Evolutionary conservation across 2,113 vertebrate species (phyloP).

Genomic region (Charadrius vociferus): DNA sequence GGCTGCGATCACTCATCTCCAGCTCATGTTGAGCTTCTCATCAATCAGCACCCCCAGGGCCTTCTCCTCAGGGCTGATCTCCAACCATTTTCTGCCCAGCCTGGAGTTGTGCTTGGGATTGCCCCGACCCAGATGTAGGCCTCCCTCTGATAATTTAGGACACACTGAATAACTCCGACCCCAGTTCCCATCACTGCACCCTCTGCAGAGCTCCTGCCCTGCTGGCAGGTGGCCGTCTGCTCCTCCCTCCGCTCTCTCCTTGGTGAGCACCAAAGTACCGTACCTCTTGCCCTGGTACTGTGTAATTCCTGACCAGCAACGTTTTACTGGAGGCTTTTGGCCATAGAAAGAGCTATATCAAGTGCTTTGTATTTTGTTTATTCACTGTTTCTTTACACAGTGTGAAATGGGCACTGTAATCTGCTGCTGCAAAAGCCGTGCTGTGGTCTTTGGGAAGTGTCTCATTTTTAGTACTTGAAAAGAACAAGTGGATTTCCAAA

Average conservation of each 20-base stretch:
- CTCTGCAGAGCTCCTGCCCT: neutral
- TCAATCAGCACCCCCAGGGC: no score
- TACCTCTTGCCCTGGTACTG: neutral
- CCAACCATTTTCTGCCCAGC: no score
- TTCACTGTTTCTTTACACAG: neutral
- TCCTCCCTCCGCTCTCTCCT: neutral
- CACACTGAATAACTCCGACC: neutral
- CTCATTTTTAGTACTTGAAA: neutral
- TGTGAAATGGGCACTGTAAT: neutral
- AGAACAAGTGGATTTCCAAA: neutral
- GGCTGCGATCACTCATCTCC: no score
- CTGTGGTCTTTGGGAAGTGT: neutral
- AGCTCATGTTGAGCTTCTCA: no score
- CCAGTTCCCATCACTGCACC: neutral
- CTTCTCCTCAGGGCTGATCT: no score
- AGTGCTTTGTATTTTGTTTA: neutral
- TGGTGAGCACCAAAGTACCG: accelerated
- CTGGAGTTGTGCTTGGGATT: no score
- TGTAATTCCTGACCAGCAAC: neutral
- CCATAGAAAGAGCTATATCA: neutral
- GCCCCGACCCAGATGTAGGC: no score
- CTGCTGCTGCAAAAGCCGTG: neutral
- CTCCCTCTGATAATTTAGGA: accelerated
- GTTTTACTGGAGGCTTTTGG: neutral
- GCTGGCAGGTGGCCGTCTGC: neutral